A percentile compares a stretch with the other conserved stretches of the same genome.
phyloP scores from a whole-genome alignment of 1,140 invertebrate genomes.

The Battus philenor region DNA sequence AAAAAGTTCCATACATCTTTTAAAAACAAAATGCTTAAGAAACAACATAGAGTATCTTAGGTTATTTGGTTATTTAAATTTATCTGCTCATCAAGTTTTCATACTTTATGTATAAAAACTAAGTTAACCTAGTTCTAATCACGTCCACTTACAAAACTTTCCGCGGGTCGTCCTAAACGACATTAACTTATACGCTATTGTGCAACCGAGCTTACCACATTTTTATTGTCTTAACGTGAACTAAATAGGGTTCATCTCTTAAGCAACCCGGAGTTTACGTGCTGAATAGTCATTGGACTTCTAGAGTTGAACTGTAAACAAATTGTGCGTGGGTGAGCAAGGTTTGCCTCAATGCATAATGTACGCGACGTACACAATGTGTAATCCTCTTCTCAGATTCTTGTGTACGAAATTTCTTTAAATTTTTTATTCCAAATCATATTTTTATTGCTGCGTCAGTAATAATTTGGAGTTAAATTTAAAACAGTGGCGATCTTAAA shows the following conservation, averaged over 20 bases:
- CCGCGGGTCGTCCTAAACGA: neutral
- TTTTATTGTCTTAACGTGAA: neutral
- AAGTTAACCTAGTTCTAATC: conserved; percentile 2
- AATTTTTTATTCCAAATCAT: no score
- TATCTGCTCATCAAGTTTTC: no score
- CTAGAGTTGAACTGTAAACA: conserved; percentile 1
- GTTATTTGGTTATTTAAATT: no score
- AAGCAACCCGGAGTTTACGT: neutral
- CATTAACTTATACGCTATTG: conserved; percentile 3
- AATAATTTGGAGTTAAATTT: neutral
- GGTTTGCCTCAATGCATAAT: neutral
- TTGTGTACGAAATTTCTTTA: no score
- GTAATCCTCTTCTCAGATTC: no score
- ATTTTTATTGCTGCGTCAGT: no score
- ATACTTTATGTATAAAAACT: no score
- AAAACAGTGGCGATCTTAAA: neutral
- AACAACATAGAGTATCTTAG: no score
- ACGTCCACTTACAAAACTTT: conserved; percentile 12
- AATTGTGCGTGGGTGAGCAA: neutral
- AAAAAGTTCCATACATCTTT: no score
- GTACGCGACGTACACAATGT: neutral
- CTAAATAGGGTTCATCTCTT: neutral
- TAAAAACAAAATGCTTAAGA: no score
- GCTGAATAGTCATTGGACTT: neutral
- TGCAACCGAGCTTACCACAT: neutral